A percentile compares a stretch with the other conserved stretches of the same genome.
These are phyloP conservation scores for Acrobasis suavella DNA, from an alignment of 2,888 invertebrate species.

Conservation along the genomic window DNA sequence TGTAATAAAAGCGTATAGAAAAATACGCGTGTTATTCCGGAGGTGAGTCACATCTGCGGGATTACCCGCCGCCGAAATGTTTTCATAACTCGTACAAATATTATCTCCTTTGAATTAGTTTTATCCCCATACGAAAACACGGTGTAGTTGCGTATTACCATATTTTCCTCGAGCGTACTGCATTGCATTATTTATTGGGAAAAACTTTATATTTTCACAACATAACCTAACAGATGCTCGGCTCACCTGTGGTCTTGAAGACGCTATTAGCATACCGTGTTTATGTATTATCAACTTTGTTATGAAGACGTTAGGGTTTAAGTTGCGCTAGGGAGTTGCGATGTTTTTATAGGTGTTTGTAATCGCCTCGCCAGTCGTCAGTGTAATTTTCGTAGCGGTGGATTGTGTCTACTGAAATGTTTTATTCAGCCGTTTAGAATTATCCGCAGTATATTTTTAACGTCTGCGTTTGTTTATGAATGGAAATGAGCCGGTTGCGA, in stretches of 20 bases:
- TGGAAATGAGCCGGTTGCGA: slow-evolving; percentile 44
- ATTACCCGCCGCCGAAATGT: slow-evolving; percentile 47
- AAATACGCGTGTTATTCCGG: slow-evolving; percentile 23
- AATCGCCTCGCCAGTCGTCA: slow-evolving; percentile 48
- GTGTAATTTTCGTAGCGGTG: slow-evolving; percentile 55
- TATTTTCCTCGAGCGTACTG: slow-evolving; percentile 44
- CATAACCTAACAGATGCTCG: slow-evolving; percentile 68
- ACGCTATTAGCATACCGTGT: slow-evolving; percentile 50
- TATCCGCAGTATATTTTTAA: slow-evolving; percentile 43
- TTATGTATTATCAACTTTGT: slow-evolving; percentile 49
- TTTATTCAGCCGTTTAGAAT: slow-evolving; percentile 61
- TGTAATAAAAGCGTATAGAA: slow-evolving; percentile 31
- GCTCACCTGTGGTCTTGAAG: slow-evolving; percentile 60
- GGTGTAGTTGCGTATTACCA: slow-evolving; percentile 45
- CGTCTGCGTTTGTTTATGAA: slow-evolving; percentile 51
- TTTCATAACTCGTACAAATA: slow-evolving; percentile 53
- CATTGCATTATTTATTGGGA: slow-evolving; percentile 79
- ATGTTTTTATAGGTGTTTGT: slow-evolving; percentile 63
- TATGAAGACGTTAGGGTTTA: slow-evolving; percentile 36
- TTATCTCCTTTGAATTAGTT: slow-evolving; percentile 51
- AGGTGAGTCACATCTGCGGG: slow-evolving; percentile 47
- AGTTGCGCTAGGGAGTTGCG: slow-evolving; percentile 40
- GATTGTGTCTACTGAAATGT: slow-evolving; percentile 58
- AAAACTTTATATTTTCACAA: slow-evolving; percentile 76
- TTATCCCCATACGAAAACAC: slow-evolving; percentile 47